Conservation (phyloP, 92 coral and sea anemone species). For the Desmophyllum pertusum region DNA sequence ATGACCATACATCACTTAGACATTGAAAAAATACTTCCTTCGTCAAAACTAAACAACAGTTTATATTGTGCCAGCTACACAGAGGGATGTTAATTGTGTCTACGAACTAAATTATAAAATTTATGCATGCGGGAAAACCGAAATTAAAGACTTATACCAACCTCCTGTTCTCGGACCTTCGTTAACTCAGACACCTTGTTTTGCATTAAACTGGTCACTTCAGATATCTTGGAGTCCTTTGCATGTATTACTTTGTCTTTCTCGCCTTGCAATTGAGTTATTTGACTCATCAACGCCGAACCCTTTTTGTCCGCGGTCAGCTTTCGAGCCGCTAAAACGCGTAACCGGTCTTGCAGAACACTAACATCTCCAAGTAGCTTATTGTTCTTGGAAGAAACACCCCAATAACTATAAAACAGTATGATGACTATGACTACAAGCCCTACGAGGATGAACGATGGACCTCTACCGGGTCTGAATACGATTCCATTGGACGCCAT, state of each 20-base stretch:
- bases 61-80: neutral
- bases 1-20: neutral
- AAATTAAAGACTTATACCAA: neutral
- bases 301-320: slow-evolving; percentile 56
- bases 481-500: slow-evolving; percentile 48
- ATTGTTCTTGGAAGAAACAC: slow-evolving; percentile 84
- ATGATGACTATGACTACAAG: slow-evolving; percentile 67
- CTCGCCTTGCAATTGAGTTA: slow-evolving; percentile 47
- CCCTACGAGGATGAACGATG: slow-evolving; percentile 74
- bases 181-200: neutral
- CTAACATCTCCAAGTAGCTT: slow-evolving; percentile 72
- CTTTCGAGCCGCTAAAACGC: slow-evolving; percentile 62
- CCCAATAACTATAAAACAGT: slow-evolving; percentile 90
- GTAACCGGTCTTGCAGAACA: slow-evolving; percentile 70
- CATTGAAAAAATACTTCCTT: neutral
- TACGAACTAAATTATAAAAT: no score
- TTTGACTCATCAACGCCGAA: slow-evolving; percentile 36
- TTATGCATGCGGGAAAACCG: neutral
- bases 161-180: slow-evolving; percentile 24
- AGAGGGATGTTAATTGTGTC: no score
- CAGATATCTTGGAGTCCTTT: neutral
- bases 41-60: neutral
- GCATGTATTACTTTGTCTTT: slow-evolving; percentile 26
- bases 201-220: neutral
- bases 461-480: slow-evolving; percentile 50